Conservation (phyloP, 1,140 invertebrate genomes). For the Andrena cerasifolii region DNA sequence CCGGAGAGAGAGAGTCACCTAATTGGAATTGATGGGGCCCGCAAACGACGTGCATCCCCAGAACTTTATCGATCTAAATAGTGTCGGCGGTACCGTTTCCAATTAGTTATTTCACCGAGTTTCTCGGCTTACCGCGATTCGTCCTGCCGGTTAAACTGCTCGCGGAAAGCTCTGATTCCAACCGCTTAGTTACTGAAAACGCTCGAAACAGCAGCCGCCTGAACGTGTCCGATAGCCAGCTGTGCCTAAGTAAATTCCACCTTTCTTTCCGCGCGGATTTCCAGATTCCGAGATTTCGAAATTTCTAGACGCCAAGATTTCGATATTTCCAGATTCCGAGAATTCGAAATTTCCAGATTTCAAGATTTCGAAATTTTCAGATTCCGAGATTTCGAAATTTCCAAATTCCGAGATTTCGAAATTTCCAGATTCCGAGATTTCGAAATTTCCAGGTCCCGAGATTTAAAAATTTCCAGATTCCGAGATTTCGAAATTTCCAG, state of each 20-base stretch:
- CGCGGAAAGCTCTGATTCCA: constrained; percentile 27
- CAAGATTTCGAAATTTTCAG: no score
- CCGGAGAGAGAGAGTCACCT: background rate
- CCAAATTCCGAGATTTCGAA: no score
- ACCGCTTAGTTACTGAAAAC: constrained; percentile 61
- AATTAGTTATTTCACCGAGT: constrained; percentile 68
- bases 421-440: no score
- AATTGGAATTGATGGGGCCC: constrained; percentile 39
- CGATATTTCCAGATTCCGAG: constrained; percentile 28
- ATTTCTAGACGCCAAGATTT: background rate
- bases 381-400: constrained; percentile 2
- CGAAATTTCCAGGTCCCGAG: no score
- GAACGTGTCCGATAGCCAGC: constrained; percentile 36
- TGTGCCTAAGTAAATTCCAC: constrained; percentile 55
- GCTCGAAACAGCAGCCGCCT: constrained; percentile 49
- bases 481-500: no score
- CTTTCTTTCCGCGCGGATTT: constrained; percentile 34
- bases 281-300: no score
- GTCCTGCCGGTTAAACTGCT: constrained; percentile 25
- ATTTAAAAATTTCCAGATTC: constrained; percentile 24
- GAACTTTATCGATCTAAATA: constrained; percentile 64
- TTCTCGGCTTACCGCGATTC: constrained; percentile 60
- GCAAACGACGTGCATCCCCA: constrained; percentile 30
- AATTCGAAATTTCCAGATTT: no score
- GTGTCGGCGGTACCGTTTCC: constrained; percentile 49